phyloP scores from a whole-genome alignment of 2,797 vertebrate species.

The Lemur catta region DNA sequence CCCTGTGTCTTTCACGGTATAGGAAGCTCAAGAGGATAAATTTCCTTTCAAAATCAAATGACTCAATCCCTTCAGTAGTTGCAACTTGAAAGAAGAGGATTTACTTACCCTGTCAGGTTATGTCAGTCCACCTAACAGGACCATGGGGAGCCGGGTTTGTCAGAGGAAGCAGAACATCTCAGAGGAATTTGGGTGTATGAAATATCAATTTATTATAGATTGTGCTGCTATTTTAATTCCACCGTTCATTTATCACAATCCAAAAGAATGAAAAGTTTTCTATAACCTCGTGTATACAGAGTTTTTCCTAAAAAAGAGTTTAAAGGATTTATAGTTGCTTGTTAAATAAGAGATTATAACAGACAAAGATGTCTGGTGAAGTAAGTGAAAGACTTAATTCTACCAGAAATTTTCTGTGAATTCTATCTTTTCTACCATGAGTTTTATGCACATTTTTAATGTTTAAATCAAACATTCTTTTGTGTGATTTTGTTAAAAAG shows the following conservation, averaged over 20 bases:
- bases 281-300: not conserved
- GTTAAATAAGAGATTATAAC: not conserved
- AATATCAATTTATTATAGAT: not conserved
- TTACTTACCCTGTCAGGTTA: conserved; percentile 30
- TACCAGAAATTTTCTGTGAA: not conserved
- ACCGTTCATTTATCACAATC: not conserved
- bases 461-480: not conserved
- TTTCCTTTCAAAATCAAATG: conserved; percentile 51
- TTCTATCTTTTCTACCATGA: not conserved
- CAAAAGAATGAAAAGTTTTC: not conserved
- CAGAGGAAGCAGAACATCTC: not conserved
- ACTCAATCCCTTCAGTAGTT: not conserved
- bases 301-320: not conserved
- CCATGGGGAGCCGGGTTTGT: not conserved
- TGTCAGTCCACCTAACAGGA: not conserved
- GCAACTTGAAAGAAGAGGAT: conserved; percentile 47
- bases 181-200: not conserved
- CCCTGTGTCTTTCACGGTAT: conserved; percentile 15
- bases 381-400: not conserved
- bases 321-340: not conserved
- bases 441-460: not conserved
- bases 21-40: conserved; percentile 27
- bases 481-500: conserved; percentile 9
- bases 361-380: not conserved
- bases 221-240: conserved; percentile 10